A percentile compares a stretch with the other conserved stretches of the same genome.
phyloP scores from a whole-genome alignment of 1,140 invertebrate genomes.

The Brachionus rotundiformis region DNA sequence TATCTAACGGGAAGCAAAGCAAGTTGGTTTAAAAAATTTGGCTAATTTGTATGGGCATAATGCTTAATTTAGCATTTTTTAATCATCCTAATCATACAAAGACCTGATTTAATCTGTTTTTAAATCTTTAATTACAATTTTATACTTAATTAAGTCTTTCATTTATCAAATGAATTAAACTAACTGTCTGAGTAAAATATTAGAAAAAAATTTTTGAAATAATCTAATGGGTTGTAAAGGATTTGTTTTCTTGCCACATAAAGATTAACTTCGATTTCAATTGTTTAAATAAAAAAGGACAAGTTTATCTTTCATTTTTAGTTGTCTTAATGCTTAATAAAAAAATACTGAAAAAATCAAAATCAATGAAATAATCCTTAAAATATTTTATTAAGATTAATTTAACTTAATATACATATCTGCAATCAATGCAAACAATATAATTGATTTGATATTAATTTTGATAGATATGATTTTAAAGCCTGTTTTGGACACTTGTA shows the following conservation, averaged over 20 bases:
- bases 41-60: not conserved
- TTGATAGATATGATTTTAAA: not conserved
- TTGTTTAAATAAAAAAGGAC: not conserved
- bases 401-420: not conserved
- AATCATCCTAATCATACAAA: constrained; percentile 14
- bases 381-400: not conserved
- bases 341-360: too few species aligned
- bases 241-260: not conserved
- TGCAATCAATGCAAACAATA: not conserved
- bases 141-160: constrained; percentile 11
- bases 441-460: not conserved
- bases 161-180: not conserved
- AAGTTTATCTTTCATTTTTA: too few species aligned
- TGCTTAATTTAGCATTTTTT: constrained; percentile 26
- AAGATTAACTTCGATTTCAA: not conserved
- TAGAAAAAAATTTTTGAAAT: not conserved
- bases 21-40: not conserved
- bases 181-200: constrained; percentile 35
- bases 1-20: not conserved
- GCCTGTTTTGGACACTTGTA: not conserved
- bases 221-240: constrained; percentile 30
- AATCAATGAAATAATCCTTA: not conserved
- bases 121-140: constrained; percentile 29
- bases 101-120: constrained; percentile 35
- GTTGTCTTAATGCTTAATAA: too few species aligned